Conservation (phyloP, 1,140 invertebrate species). For the Drosophila rhopaloa region DNA sequence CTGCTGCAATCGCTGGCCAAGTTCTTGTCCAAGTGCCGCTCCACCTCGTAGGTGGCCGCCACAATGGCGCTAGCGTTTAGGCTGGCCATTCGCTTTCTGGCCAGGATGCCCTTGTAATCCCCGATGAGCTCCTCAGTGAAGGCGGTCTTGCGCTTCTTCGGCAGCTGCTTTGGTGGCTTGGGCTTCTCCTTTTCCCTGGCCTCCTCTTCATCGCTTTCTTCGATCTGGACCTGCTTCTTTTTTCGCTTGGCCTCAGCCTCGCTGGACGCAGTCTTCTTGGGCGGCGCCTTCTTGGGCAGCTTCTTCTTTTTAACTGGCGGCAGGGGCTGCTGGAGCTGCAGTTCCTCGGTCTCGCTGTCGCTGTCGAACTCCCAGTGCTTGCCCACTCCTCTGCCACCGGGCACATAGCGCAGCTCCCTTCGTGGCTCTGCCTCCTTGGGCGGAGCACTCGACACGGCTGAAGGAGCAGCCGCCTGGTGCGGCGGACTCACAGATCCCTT, state of each 20-base stretch:
- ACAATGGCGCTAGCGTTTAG: conserved; percentile 96
- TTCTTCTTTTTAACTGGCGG: conserved; percentile 64
- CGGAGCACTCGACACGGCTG: not conserved
- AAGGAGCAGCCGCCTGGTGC: conserved; percentile 27
- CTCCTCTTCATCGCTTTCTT: conserved; percentile 54
- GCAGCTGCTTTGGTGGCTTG: conserved; percentile 66
- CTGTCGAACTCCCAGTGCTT: conserved; percentile 92
- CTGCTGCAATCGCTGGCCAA: conserved; percentile 85
- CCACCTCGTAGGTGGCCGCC: conserved; percentile 95
- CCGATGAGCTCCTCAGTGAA: conserved; percentile 89
- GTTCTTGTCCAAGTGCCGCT: conserved; percentile 83
- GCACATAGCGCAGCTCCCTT: conserved; percentile 89
- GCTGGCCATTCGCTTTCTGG: conserved; percentile 95
- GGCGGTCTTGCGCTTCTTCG: conserved; percentile 85
- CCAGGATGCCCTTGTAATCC: conserved; percentile 94
- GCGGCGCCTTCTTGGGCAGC: conserved; percentile 54
- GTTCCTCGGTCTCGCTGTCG: conserved; percentile 84
- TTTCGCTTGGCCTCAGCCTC: conserved; percentile 37
- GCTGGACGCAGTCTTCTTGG: conserved; percentile 20
- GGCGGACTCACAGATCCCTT: conserved; percentile 20
- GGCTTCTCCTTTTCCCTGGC: conserved; percentile 39
- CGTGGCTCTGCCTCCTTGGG: conserved; percentile 82
- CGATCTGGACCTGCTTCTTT: conserved; percentile 25
- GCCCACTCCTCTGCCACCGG: conserved; percentile 90
- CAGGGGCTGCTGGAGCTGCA: conserved; percentile 60